Evolutionary conservation across 1,140 invertebrate genomes (phyloP).

Genomic region (Sarcophaga peregrina): DNA sequence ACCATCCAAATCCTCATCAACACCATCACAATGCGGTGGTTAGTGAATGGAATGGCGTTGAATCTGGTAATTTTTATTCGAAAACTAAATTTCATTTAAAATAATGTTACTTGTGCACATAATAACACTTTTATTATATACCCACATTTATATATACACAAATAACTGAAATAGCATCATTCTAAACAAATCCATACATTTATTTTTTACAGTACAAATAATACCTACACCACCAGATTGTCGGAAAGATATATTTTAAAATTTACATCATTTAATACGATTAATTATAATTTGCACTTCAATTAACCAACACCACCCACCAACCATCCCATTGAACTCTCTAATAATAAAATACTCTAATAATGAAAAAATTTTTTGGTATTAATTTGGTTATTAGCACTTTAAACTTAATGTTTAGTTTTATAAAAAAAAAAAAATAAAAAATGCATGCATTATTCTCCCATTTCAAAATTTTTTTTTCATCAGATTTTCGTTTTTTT

Average conservation of each 20-base stretch:
- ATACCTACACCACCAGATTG: slow-evolving; percentile 58
- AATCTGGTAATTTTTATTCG: slow-evolving; percentile 54
- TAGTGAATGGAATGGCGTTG: slow-evolving; percentile 65
- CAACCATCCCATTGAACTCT: background rate
- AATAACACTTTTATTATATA: background rate
- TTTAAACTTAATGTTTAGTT: slow-evolving; percentile 6
- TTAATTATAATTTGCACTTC: background rate
- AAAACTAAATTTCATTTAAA: slow-evolving; percentile 12
- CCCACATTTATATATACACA: background rate
- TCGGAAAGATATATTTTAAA: slow-evolving; percentile 57
- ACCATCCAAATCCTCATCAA: slow-evolving; percentile 55
- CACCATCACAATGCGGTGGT: slow-evolving; percentile 56
- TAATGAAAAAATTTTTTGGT: too few species aligned
- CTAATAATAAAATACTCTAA: background rate
- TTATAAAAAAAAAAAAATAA: too few species aligned
- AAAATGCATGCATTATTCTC: too few species aligned
- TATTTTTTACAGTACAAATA: slow-evolving; percentile 59
- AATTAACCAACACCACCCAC: background rate
- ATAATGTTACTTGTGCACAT: background rate
- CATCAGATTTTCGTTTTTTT: too few species aligned
- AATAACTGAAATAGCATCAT: background rate
- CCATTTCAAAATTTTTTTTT: too few species aligned
- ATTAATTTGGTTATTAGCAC: background rate
- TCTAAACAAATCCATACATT: slow-evolving; percentile 16
- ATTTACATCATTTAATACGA: background rate